Evolutionary conservation across 2,797 vertebrate species (phyloP).

Genomic region (Coccyzus lansbergi): DNA sequence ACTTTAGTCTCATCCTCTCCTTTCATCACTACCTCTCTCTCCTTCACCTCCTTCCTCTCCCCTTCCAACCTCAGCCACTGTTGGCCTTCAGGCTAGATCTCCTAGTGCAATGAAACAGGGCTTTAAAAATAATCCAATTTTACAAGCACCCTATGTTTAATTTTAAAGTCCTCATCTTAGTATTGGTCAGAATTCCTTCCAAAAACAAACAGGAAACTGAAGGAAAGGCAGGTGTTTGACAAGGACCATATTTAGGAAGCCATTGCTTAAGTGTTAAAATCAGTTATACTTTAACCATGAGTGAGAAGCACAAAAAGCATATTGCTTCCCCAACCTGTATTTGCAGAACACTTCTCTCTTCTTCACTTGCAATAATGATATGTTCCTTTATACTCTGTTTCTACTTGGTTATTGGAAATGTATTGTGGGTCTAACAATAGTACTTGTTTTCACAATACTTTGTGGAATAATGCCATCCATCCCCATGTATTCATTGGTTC

Average conservation of each 20-base stretch:
- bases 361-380: constrained; percentile 35
- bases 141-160: background rate
- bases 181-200: constrained; percentile 23
- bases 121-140: background rate
- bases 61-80: background rate
- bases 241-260: constrained; percentile 26
- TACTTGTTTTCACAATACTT: constrained; percentile 30
- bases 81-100: background rate
- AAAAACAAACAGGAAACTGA: background rate
- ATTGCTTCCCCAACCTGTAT: constrained; percentile 5
- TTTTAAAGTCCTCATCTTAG: background rate
- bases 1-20: background rate
- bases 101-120: background rate
- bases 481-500: constrained; percentile 41
- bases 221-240: constrained; percentile 24
- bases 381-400: constrained; percentile 8
- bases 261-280: constrained; percentile 23
- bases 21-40: background rate
- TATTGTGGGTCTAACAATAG: constrained; percentile 49
- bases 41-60: background rate
- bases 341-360: constrained; percentile 58
- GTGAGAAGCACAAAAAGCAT: constrained; percentile 24
- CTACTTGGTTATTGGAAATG: constrained; percentile 51
- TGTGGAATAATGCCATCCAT: constrained; percentile 63
- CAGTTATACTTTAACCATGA: constrained; percentile 49